These are phyloP conservation scores for Drosophila albomicans DNA, from an alignment of 1,140 invertebrate species.

Conservation along the genomic window DNA sequence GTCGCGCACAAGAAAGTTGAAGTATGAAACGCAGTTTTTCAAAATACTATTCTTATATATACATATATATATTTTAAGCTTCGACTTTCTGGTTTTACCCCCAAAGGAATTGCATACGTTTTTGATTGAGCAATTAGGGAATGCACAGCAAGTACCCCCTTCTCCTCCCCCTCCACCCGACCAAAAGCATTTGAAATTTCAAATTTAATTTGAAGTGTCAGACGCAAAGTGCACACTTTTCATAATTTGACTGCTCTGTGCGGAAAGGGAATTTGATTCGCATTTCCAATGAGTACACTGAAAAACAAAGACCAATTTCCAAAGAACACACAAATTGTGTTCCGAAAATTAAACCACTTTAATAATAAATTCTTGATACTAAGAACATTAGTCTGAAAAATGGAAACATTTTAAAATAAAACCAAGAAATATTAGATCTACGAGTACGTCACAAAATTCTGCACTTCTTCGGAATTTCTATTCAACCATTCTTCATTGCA, in stretches of 20 bases:
- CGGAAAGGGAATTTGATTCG: slow-evolving; percentile 51
- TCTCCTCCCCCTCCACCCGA: background rate
- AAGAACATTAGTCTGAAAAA: too few species aligned
- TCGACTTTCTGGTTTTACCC: slow-evolving; percentile 59
- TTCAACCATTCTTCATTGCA: too few species aligned
- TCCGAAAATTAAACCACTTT: too few species aligned
- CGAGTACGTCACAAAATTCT: too few species aligned
- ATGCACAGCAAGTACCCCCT: slow-evolving; percentile 27
- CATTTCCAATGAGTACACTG: slow-evolving; percentile 21
- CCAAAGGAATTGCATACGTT: slow-evolving; percentile 79
- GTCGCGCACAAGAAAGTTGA: slow-evolving; percentile 51
- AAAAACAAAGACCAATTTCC: too few species aligned
- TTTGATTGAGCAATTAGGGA: slow-evolving; percentile 80
- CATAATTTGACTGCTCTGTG: slow-evolving; percentile 75
- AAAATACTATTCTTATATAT: slow-evolving; percentile 25
- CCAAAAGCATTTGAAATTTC: slow-evolving; percentile 55
- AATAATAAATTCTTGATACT: too few species aligned
- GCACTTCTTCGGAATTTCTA: too few species aligned
- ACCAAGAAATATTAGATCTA: too few species aligned
- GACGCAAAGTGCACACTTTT: slow-evolving; percentile 74
- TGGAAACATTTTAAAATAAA: too few species aligned
- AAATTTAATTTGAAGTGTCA: slow-evolving; percentile 79
- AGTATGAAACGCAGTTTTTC: slow-evolving; percentile 64
- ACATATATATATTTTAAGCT: slow-evolving; percentile 57
- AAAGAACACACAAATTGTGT: too few species aligned